These are phyloP conservation scores for Chiloscyllium plagiosum DNA, from an alignment of 2,113 vertebrate species.

Conservation along the genomic window DNA sequence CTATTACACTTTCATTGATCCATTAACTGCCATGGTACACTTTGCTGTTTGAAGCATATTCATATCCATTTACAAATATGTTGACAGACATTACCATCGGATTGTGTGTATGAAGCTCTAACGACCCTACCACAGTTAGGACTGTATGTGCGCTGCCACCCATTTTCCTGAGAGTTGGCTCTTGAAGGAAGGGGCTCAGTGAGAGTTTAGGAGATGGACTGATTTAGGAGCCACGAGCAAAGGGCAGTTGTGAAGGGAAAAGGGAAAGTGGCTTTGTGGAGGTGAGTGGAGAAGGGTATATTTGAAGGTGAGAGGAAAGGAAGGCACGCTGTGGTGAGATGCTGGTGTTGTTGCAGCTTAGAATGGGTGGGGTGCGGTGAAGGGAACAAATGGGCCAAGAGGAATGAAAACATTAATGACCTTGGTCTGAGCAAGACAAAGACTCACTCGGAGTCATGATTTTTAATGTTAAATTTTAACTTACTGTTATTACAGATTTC, in stretches of 20 bases:
- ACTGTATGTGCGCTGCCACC: neutral
- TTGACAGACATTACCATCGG: neutral
- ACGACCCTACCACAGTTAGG: neutral
- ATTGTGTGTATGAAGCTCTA: neutral
- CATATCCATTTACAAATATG: neutral
- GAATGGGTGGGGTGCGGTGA: neutral
- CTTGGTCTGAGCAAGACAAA: neutral
- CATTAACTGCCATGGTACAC: neutral
- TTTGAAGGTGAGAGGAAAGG: no score
- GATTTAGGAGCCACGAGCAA: no score
- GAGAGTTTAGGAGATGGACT: neutral
- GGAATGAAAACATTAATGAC: neutral
- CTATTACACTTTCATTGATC: neutral
- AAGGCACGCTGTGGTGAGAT: no score
- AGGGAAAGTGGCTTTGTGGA: neutral
- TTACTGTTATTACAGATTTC: neutral
- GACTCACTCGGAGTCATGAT: neutral
- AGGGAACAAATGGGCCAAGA: neutral
- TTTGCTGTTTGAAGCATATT: neutral
- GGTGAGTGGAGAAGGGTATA: neutral
- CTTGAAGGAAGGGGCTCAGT: neutral
- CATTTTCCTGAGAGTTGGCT: no score
- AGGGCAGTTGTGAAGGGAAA: neutral
- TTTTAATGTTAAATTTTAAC: neutral
- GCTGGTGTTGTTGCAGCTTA: neutral